A percentile compares a stretch with the other conserved stretches of the same genome.
Evolutionary conservation across 2,113 vertebrate species (phyloP).

Genomic region (Poeciliopsis prolifica): DNA sequence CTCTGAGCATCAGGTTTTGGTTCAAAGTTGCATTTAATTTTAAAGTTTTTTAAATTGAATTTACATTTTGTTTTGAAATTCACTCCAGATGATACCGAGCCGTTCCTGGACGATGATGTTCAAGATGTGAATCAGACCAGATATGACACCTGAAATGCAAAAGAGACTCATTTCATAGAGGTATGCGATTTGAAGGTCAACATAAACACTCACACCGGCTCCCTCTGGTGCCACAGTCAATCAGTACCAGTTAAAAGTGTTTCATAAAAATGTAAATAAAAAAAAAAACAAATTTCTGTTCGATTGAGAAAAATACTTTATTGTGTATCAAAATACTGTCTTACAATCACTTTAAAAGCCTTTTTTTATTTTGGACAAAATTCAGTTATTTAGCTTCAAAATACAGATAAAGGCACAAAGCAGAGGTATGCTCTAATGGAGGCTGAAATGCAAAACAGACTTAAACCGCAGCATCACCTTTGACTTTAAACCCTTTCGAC

Average conservation of each 20-base stretch:
- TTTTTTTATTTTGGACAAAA: conserved; percentile 59
- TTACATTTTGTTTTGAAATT: too few species aligned
- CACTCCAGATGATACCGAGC: too few species aligned
- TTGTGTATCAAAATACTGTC: conserved; percentile 86
- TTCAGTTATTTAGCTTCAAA: conserved; percentile 64
- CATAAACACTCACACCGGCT: neutral
- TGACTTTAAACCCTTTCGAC: conserved; percentile 28
- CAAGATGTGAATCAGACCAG: too few species aligned
- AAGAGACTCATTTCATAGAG: too few species aligned
- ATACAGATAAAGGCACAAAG: conserved; percentile 68
- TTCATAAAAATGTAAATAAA: too few species aligned
- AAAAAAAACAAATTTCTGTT: neutral
- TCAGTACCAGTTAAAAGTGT: neutral
- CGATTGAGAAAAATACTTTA: conserved; percentile 81
- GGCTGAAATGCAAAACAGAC: conserved; percentile 45
- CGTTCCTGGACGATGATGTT: too few species aligned
- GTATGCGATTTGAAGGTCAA: too few species aligned
- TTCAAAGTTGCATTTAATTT: too few species aligned
- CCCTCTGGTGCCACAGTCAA: neutral
- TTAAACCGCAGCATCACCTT: neutral
- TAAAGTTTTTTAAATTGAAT: too few species aligned
- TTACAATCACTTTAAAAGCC: conserved; percentile 74
- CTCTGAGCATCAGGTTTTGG: too few species aligned
- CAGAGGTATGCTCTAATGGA: conserved; percentile 34
- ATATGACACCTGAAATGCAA: too few species aligned